Conservation (phyloP, 2,113 vertebrate genomes). For the Gambusia affinis region DNA sequence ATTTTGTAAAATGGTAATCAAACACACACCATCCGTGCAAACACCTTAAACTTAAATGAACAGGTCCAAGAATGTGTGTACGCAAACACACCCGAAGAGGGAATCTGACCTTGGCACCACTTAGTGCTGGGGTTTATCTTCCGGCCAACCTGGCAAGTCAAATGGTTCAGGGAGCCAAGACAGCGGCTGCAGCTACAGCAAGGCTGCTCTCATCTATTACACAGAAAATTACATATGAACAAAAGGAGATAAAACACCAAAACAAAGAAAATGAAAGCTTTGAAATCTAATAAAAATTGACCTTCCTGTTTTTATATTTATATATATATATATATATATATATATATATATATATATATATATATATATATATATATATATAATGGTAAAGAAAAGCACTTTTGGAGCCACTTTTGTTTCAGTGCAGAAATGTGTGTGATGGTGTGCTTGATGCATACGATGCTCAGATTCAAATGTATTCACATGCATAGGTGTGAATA, state of each 20-base stretch:
- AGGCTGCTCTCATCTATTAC: conserved; percentile 67
- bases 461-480: conserved; percentile 13
- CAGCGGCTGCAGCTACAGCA: conserved; percentile 35
- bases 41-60: conserved; percentile 45
- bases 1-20: conserved; percentile 43
- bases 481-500: conserved; percentile 30
- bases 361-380: not conserved
- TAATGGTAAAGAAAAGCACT: conserved; percentile 10
- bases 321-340: no score
- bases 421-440: conserved; percentile 15
- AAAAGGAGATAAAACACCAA: not conserved
- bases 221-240: conserved; percentile 33
- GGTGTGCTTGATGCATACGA: conserved; percentile 12
- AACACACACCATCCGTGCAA: conserved; percentile 55
- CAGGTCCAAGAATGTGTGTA: conserved; percentile 16
- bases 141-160: conserved; percentile 67
- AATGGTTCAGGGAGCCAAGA: conserved; percentile 59
- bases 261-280: conserved; percentile 13
- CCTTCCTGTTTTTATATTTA: not conserved
- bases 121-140: conserved; percentile 64
- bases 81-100: conserved; percentile 16
- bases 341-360: no score
- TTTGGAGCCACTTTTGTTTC: not conserved
- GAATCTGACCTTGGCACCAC: conserved; percentile 71
- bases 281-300: conserved; percentile 3